Base-by-base conservation (phyloP, 2,888 invertebrate genomes). In the Troilus luridus region DNA sequence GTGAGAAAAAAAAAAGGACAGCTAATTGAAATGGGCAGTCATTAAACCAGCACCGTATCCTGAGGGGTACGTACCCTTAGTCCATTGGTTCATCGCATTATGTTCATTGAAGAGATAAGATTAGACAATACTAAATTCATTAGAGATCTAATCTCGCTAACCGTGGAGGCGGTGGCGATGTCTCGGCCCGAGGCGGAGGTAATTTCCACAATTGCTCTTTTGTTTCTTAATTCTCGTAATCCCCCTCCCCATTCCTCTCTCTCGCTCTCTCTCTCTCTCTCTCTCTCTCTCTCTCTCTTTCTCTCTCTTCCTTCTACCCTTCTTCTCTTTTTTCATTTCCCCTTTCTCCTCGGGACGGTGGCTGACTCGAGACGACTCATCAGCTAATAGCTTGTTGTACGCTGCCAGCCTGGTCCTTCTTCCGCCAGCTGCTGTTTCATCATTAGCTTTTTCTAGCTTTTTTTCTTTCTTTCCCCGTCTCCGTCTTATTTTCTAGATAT, bases 141-240 rank as follows among this genome's bases (percentile, higher is more conserved):
- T 85, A 21, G 56, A 85, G 85, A 58, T 56, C 56, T 85, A 85
- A 85, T 85, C 85, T 88, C 7, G 19, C 27, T 60, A 27, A 62
- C 24, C 14, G 89, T 56, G 60, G 62, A 64, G 88, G n/a, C 7
- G 56, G 60, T 59, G 27, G 62, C 5, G 27, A 60, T 60, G 58
- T 19, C 88, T 27, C 12, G n/a, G 88, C 14, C 19, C n/a, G n/a
- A 85, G 88, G 19, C 27, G 88, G 90, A n/a, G 77, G 64, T 90
- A 90, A 90, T 90, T 90, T 90, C 58, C 90, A 41, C 41, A 90
- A 90, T 90, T 90, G 90, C 90, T 90, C 72, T 67, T 90, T 90
- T 90, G 90, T 90, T 90, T 90, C 77, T 77, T 77, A 90, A 90
- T 90, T 90, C 90, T 90, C 67, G 64, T 90, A 90, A 90, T 90